These are phyloP conservation scores for Ornithoptera alexandrae DNA, from an alignment of 2,888 invertebrate species.

Conservation along the genomic window DNA sequence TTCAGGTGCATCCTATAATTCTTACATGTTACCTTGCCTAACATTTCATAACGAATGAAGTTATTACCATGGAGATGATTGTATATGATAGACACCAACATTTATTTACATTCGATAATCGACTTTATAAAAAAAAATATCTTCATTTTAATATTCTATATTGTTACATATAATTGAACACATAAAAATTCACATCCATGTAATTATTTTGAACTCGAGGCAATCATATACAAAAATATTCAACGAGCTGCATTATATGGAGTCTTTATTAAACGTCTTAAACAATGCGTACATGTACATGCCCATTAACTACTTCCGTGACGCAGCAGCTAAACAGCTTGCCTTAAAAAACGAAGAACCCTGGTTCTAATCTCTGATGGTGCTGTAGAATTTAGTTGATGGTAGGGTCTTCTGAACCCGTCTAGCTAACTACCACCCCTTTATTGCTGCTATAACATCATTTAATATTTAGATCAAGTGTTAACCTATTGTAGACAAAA, in stretches of 20 bases:
- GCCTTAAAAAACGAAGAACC: no score
- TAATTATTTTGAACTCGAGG: constrained; percentile 24
- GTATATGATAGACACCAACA: constrained; percentile 31
- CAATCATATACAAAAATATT: constrained; percentile 22
- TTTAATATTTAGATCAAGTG: no score
- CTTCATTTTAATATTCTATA: background rate
- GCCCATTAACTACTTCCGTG: background rate
- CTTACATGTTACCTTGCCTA: background rate
- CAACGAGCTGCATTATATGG: background rate
- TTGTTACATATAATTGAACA: constrained; percentile 22
- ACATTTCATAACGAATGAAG: background rate
- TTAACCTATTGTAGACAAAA: no score
- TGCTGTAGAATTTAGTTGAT: no score
- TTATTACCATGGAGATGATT: background rate
- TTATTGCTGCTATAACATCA: no score
- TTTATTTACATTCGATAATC: constrained; percentile 15
- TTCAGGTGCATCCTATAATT: background rate
- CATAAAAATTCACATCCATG: constrained; percentile 26
- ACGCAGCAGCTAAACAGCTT: no score
- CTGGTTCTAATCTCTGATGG: no score
- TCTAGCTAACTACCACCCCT: no score
- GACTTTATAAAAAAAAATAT: constrained; percentile 26
- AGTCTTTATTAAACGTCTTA: background rate
- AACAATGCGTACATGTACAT: background rate
- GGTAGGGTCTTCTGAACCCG: no score